These are phyloP conservation scores for Platichthys stellatus DNA, from an alignment of 2,113 vertebrate genomes.

Conservation along the genomic window DNA sequence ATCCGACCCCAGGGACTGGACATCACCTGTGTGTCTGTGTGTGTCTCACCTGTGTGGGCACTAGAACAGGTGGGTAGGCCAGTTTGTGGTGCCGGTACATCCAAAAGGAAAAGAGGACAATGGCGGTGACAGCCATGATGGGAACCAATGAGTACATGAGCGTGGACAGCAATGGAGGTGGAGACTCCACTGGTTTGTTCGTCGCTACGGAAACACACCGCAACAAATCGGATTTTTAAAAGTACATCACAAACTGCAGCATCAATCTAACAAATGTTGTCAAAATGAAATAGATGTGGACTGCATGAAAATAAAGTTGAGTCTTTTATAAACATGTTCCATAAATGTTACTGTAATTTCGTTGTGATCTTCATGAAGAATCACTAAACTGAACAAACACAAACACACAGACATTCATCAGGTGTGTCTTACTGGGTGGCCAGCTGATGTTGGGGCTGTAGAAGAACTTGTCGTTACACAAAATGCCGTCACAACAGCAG, in stretches of 20 bases:
- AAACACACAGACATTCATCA: neutral
- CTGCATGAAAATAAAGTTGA: no score
- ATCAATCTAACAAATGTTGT: no score
- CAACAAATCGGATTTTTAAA: neutral
- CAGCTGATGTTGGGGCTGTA: slow-evolving; percentile 87
- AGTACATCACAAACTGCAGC: neutral
- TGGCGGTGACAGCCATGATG: slow-evolving; percentile 89
- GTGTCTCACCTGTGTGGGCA: slow-evolving; percentile 44
- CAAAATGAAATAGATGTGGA: no score
- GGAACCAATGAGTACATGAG: slow-evolving; percentile 92
- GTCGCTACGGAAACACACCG: slow-evolving; percentile 80
- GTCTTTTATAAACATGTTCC: no score
- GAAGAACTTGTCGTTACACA: slow-evolving; percentile 92
- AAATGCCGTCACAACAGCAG: slow-evolving; percentile 95
- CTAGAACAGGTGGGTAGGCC: slow-evolving; percentile 93
- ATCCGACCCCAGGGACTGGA: no score
- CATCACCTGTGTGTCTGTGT: neutral
- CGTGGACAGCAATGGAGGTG: slow-evolving; percentile 88
- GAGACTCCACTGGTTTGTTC: slow-evolving; percentile 86
- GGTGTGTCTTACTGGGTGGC: slow-evolving; percentile 31
- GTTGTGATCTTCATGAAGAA: no score
- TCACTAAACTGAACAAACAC: neutral
- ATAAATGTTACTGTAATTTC: no score
- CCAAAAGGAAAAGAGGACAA: slow-evolving; percentile 92
- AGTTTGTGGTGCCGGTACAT: slow-evolving; percentile 96